phyloP scores from a whole-genome alignment of 2,797 vertebrate genomes.

The Pyrrhura leucotis region DNA sequence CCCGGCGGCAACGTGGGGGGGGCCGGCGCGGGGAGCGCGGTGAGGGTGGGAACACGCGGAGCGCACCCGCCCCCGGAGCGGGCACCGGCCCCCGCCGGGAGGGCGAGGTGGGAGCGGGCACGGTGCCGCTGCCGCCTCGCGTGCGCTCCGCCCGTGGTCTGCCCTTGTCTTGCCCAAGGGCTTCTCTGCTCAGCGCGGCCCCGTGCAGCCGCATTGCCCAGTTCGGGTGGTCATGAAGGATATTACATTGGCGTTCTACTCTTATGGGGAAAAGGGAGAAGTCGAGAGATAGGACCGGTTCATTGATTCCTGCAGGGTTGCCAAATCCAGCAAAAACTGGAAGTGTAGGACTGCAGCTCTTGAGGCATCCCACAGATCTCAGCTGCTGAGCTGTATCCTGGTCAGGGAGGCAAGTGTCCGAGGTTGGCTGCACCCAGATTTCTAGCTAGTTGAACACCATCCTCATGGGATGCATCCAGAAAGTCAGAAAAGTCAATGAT shows the following conservation, averaged over 20 bases:
- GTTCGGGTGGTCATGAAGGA: rapidly evolving
- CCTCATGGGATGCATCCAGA: neutral
- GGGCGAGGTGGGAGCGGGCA: too few species aligned
- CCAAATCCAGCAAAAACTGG: rapidly evolving
- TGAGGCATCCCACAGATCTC: neutral
- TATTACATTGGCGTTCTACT: neutral
- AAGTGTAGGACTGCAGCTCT: neutral
- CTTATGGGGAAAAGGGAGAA: neutral
- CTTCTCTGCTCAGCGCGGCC: rapidly evolving
- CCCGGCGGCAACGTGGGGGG: neutral
- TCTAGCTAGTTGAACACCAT: neutral
- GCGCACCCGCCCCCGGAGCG: neutral
- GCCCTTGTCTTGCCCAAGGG: neutral
- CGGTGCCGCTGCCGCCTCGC: neutral
- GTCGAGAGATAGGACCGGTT: rapidly evolving
- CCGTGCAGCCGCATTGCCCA: rapidly evolving
- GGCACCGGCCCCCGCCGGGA: neutral
- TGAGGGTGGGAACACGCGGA: too few species aligned
- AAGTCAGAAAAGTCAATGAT: neutral
- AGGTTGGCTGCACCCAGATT: neutral
- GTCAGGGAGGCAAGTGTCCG: neutral
- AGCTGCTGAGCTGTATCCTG: neutral
- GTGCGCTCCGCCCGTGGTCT: too few species aligned
- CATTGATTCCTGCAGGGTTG: neutral
- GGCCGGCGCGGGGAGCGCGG: neutral